These are phyloP conservation scores for Sparidentex hasta DNA, from an alignment of 2,797 vertebrate species.

Conservation along the genomic window DNA sequence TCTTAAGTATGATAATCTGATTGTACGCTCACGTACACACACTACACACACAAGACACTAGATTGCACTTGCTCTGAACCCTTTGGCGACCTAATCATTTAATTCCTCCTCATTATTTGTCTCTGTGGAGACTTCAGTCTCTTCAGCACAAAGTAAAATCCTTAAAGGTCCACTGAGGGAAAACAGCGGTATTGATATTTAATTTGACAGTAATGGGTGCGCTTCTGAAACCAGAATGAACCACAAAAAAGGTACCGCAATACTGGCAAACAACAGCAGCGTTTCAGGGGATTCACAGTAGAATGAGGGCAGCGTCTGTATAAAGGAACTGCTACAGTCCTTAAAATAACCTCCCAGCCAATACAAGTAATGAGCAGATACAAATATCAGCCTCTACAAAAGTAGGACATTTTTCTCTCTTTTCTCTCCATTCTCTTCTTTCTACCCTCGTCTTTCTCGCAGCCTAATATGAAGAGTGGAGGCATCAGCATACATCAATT, in stretches of 20 bases:
- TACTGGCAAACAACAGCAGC: constrained; percentile 10
- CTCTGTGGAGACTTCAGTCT: background rate
- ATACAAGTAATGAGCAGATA: constrained; percentile 57
- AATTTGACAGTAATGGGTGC: constrained; percentile 12
- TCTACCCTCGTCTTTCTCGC: constrained; percentile 2
- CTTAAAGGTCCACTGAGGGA: background rate
- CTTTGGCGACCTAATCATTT: background rate
- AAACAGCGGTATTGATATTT: constrained; percentile 6
- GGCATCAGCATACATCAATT: constrained; percentile 22
- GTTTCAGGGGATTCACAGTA: constrained; percentile 26
- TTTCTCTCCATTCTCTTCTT: constrained; percentile 28
- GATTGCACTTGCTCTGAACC: background rate
- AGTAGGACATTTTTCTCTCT: constrained; percentile 46
- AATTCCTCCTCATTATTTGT: background rate
- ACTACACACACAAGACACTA: background rate
- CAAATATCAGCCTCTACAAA: constrained; percentile 56
- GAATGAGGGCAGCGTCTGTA: constrained; percentile 41
- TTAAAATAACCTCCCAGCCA: constrained; percentile 53
- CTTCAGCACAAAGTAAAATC: background rate
- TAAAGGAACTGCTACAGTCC: constrained; percentile 8
- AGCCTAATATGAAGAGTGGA: constrained; percentile 21
- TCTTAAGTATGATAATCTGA: background rate
- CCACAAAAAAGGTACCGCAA: background rate
- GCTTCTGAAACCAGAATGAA: constrained; percentile 9
- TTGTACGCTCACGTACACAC: background rate